Evolutionary conservation across 2,113 vertebrate species (phyloP).

Genomic region (Gallinago paraguaiae): DNA sequence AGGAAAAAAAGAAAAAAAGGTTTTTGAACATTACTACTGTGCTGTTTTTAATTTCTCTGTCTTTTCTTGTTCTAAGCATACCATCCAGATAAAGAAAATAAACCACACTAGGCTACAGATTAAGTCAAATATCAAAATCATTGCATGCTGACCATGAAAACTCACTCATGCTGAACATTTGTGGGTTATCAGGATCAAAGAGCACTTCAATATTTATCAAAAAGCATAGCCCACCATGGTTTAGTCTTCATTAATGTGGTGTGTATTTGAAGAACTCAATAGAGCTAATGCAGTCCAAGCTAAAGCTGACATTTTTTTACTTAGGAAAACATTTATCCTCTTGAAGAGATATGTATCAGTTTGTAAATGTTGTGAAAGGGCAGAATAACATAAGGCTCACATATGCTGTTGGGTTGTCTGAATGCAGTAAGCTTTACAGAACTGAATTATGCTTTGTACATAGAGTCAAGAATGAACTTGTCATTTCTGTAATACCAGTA

Average conservation of each 20-base stretch:
- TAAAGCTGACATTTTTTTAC: slow-evolving; percentile 67
- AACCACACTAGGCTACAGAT: slow-evolving; percentile 68
- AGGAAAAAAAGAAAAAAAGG: neutral
- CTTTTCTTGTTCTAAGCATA: slow-evolving; percentile 70
- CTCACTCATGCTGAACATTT: slow-evolving; percentile 77
- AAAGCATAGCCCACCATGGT: slow-evolving; percentile 66
- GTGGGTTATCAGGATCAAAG: slow-evolving; percentile 80
- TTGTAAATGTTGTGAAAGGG: slow-evolving; percentile 78
- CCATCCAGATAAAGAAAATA: slow-evolving; percentile 73
- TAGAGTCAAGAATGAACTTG: slow-evolving; percentile 65
- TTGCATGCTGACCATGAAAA: slow-evolving; percentile 72
- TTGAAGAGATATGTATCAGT: slow-evolving; percentile 76
- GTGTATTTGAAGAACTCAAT: slow-evolving; percentile 76
- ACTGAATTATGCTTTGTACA: slow-evolving; percentile 53
- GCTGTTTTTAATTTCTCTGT: slow-evolving; percentile 74
- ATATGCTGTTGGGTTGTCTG: slow-evolving; percentile 59
- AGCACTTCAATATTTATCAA: slow-evolving; percentile 73
- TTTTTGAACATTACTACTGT: slow-evolving; percentile 6
- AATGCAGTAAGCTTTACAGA: slow-evolving; percentile 22
- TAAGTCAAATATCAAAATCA: slow-evolving; percentile 77
- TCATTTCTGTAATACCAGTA: slow-evolving; percentile 65
- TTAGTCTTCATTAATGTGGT: slow-evolving; percentile 76
- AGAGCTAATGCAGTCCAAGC: slow-evolving; percentile 67
- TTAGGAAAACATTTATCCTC: slow-evolving; percentile 76
- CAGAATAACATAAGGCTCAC: slow-evolving; percentile 71